Evolutionary conservation across 2,888 invertebrate species (phyloP), one percentile per base, ranked within the genome.

Genomic region (Cataglyphis livida): DNA sequence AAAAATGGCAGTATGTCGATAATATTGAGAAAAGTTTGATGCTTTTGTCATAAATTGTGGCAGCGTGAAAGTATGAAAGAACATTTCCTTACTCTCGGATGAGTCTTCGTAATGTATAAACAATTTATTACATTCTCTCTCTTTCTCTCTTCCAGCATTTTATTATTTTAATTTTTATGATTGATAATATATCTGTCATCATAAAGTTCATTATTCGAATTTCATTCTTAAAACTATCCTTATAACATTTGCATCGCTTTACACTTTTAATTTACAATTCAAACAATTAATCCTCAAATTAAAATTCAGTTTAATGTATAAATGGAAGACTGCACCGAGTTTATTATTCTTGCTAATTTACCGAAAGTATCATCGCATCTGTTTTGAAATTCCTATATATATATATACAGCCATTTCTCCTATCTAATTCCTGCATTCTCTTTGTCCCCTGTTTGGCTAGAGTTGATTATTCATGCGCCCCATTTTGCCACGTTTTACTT

Each of bases 401-500:
- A 35, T 25, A 25, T 48, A 51, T 38, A 35, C 21, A 32, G 68
- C 76, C 61, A 57, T 57, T 68, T 7, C 76, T n/a, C 57, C 74
- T 48, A 38, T 76, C 54, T 68, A 59, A 44, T 62, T 48, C 25
- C 61, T 44, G 35, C 54, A 51, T 57, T 12, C 21, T 35, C 28
- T 75, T 35, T 57, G 78, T 71, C 51, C 54, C 32, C 41, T 51
- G 54, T 68, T 51, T 76, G 44, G 25, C 48, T 35, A 25, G 51
- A 82, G 82, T 90, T 91, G 90, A 90, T 91, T 91, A 91, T 91
- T 91, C 91, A 91, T 91, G 89, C 85, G 88, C 86, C 82, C 85
- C 87, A 87, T 91, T 91, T 91, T 88, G 90, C 89, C 89, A 89
- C 90, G 90, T 91, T 91, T 91, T 91, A 91, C 91, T 91, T 91